Percentiles rank a stretch among this genome's conserved stretches.
Evolutionary conservation across 2,797 vertebrate genomes (phyloP).

Genomic region (Phaenicophaeus curvirostris): DNA sequence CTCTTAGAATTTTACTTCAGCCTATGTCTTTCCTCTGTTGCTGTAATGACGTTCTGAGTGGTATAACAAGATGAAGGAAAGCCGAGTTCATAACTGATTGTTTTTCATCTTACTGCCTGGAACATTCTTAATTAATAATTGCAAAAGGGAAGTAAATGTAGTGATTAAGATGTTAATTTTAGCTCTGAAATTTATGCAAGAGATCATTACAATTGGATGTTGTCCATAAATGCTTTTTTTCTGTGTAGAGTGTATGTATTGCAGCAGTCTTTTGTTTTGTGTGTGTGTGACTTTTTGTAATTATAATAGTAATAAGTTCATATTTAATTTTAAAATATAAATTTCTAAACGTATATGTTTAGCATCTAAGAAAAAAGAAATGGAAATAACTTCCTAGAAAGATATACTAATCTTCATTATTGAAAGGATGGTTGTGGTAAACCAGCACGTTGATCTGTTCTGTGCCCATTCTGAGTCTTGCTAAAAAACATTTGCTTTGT

Average conservation of each 20-base stretch:
- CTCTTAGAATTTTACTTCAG: background rate
- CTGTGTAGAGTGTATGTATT: background rate
- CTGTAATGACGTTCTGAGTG: background rate
- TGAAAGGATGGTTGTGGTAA: background rate
- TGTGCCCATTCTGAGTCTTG: background rate
- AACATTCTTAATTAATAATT: background rate
- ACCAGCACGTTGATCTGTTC: background rate
- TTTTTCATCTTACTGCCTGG: background rate
- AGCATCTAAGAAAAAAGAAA: background rate
- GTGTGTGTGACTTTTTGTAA: background rate
- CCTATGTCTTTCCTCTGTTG: background rate
- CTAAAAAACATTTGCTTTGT: background rate
- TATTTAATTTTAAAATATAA: background rate
- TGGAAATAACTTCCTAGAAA: background rate
- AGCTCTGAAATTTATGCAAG: background rate
- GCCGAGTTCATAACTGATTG: background rate
- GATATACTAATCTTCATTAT: background rate
- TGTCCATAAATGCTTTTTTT: background rate
- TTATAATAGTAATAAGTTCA: fast-evolving
- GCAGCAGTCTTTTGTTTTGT: background rate
- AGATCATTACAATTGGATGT: background rate
- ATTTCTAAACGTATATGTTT: background rate
- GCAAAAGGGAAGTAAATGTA: background rate
- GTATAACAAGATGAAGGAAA: background rate
- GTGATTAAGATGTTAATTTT: background rate